Conservation (phyloP, 2,888 invertebrate species). For the Chirona hameri region DNA sequence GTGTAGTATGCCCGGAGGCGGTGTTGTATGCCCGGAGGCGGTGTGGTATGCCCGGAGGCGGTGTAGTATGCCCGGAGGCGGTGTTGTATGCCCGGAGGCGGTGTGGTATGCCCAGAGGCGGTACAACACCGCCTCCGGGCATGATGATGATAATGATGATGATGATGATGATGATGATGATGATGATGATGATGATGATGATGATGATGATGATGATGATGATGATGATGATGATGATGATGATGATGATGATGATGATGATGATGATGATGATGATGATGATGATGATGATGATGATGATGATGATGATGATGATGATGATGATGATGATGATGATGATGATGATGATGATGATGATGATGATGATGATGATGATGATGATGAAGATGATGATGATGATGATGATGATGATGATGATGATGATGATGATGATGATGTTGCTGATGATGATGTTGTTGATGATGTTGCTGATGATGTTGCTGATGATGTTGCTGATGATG, state of each 20-base stretch:
- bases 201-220: conserved; percentile 22
- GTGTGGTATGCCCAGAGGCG: no score
- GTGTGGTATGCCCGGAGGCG: no score
- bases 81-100: no score
- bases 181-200: conserved; percentile 22
- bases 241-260: conserved; percentile 22
- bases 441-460: no score
- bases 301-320: conserved; percentile 22
- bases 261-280: conserved; percentile 22
- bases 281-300: conserved; percentile 22
- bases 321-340: conserved; percentile 22
- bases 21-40: no score
- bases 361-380: conserved; percentile 6
- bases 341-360: conserved; percentile 1
- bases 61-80: no score
- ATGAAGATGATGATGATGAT: conserved; percentile 5
- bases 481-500: no score
- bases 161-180: conserved; percentile 22
- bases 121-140: no score
- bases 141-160: no score
- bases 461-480: no score
- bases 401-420: conserved; percentile 6
- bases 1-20: no score
- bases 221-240: conserved; percentile 22
- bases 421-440: no score